A percentile compares a stretch with the other conserved stretches of the same genome.
Conservation (phyloP, 2,888 invertebrate genomes). For the Entomobrya proxima region DNA sequence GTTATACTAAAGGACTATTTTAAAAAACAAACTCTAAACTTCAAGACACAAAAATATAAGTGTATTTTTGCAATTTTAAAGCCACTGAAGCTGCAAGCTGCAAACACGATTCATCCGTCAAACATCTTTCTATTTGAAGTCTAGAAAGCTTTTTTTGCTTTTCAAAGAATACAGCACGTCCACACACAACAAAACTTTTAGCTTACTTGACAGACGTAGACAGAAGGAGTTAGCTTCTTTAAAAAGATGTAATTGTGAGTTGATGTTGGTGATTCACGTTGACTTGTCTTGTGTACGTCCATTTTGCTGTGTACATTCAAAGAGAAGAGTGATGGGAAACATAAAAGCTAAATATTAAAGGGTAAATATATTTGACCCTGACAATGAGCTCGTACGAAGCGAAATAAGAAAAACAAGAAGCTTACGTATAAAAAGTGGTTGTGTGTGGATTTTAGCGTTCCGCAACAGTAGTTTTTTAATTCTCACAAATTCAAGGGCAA, state of each 20-base stretch:
- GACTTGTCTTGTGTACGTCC: neutral
- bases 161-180: neutral
- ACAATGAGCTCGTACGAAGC: neutral
- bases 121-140: neutral
- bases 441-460: neutral
- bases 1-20: too few relatives aligned
- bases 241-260: conserved; percentile 20
- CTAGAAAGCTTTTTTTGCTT: too few relatives aligned
- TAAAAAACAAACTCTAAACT: neutral
- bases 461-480: conserved; percentile 28
- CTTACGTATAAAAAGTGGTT: neutral
- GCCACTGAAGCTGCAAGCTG: neutral
- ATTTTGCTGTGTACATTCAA: neutral
- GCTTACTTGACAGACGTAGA: conserved; percentile 11
- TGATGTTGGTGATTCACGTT: neutral
- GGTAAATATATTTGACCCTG: conserved; percentile 43
- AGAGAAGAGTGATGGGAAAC: conserved; percentile 29
- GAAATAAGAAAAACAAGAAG: neutral
- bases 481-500: conserved; percentile 25
- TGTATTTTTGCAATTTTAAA: neutral
- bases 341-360: conserved; percentile 10
- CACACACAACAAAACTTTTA: neutral
- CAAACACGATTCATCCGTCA: neutral
- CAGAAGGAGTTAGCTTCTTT: conserved; percentile 22
- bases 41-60: neutral